Conservation (phyloP, 2,888 invertebrate species). For the Microdon myrmicae region DNA sequence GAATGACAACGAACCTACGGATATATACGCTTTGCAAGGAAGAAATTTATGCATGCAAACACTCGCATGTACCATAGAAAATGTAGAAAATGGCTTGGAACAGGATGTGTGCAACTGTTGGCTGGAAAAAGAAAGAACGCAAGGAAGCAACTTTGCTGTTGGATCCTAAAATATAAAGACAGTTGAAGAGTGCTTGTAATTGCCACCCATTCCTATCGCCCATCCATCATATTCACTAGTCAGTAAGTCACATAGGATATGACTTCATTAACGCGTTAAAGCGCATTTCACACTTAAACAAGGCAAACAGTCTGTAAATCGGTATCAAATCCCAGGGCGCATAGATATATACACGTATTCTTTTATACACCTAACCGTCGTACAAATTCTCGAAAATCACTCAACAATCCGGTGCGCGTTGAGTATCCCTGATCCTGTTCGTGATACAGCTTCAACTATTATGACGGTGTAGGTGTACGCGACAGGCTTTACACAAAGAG, state of each 20-base stretch:
- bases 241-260: constrained; percentile 35
- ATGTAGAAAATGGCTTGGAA: constrained; percentile 1
- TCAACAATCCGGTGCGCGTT: constrained; percentile 34
- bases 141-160: constrained; percentile 18
- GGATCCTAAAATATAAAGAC: constrained; percentile 23
- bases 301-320: constrained; percentile 49
- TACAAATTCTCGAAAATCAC: constrained; percentile 44
- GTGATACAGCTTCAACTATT: no score
- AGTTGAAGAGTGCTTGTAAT: constrained; percentile 34
- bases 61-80: neutral
- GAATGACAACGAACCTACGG: no score
- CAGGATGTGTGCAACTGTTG: constrained; percentile 50
- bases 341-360: neutral
- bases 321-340: constrained; percentile 2
- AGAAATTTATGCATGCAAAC: constrained; percentile 45
- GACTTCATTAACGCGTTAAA: constrained; percentile 52
- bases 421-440: constrained; percentile 44
- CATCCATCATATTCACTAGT: neutral
- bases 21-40: constrained; percentile 30
- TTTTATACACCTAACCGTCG: no score
- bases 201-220: constrained; percentile 2
- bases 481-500: constrained; percentile 9
- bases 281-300: constrained; percentile 50
- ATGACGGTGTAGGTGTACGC: neutral
- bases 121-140: no score